phyloP scores from a whole-genome alignment of 2,797 vertebrate genomes.

The Simalia tracyae region DNA sequence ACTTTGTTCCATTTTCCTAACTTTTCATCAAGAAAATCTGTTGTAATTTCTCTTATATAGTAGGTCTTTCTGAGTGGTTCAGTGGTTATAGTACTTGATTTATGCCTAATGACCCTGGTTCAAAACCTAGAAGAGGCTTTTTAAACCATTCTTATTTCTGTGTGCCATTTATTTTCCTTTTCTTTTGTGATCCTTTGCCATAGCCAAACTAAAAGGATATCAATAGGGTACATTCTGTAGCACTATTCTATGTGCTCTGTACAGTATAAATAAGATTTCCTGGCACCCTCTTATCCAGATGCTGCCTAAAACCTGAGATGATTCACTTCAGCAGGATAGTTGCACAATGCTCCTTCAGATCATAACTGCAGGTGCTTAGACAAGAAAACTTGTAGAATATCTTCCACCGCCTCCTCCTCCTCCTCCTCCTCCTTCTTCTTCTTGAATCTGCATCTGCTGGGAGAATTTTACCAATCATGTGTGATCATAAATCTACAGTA shows the following conservation, averaged over 20 bases:
- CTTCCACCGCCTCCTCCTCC: too few relatives aligned
- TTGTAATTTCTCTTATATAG: neutral
- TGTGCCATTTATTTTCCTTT: neutral
- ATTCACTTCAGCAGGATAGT: neutral
- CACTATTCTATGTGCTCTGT: neutral
- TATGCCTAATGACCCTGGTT: neutral
- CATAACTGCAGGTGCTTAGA: neutral
- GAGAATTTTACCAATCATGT: neutral
- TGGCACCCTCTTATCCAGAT: neutral
- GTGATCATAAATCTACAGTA: neutral
- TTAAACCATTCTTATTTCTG: neutral
- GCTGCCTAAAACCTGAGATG: neutral
- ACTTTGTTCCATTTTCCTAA: neutral
- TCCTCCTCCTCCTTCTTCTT: too few relatives aligned
- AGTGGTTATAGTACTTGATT: neutral
- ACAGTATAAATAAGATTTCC: neutral
- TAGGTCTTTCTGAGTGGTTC: neutral
- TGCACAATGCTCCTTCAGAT: neutral
- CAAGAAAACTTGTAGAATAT: too few relatives aligned
- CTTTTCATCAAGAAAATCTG: neutral
- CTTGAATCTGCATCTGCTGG: neutral
- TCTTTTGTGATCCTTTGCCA: neutral
- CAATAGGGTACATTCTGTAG: neutral
- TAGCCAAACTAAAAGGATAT: neutral
- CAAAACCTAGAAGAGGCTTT: neutral